A percentile compares a stretch with the other conserved stretches of the same genome.
phyloP scores from a whole-genome alignment of 1,140 invertebrate species.

The Danaus plexippus region DNA sequence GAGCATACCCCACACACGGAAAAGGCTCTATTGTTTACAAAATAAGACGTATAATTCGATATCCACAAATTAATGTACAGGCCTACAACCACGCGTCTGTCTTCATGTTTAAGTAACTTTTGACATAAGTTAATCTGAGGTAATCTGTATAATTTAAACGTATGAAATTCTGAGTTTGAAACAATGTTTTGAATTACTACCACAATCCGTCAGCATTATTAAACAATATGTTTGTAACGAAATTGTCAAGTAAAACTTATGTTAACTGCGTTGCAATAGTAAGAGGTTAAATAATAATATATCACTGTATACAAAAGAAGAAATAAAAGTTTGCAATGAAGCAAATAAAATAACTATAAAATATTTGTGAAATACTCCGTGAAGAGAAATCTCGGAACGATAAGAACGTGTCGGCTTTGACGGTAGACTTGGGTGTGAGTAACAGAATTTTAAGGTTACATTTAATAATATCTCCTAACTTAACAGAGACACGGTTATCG shows the following conservation, averaged over 20 bases:
- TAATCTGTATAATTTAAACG: conserved; percentile 20
- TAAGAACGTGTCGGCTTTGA: conserved; percentile 43
- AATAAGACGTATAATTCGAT: conserved; percentile 1
- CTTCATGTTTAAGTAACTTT: conserved; percentile 25
- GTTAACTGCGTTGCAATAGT: too few relatives aligned
- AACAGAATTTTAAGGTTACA: conserved; percentile 1
- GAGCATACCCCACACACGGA: conserved; percentile 10
- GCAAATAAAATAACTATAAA: conserved; percentile 25
- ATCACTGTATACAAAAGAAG: neutral
- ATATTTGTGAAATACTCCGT: conserved; percentile 62
- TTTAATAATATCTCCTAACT: too few relatives aligned
- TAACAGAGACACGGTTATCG: too few relatives aligned
- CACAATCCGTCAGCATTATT: too few relatives aligned
- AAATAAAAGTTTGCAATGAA: conserved; percentile 9
- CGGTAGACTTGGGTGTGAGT: conserved; percentile 8
- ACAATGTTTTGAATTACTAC: too few relatives aligned
- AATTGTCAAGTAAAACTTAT: too few relatives aligned
- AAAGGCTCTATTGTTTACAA: neutral
- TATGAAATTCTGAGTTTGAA: too few relatives aligned
- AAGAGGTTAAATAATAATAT: too few relatives aligned
- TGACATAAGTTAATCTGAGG: conserved; percentile 25
- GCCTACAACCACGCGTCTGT: conserved; percentile 13
- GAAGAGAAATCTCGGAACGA: conserved; percentile 61
- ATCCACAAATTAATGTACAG: too few relatives aligned
- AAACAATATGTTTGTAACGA: too few relatives aligned